Conservation (phyloP, 1,140 invertebrate species). For the fruit fly (Drosophila melanogaster) region Release_6_plus_ISO1_MT NT_037436.4:22411501-22412000, state of each 20-base stretch:
- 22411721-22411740: slow-evolving; percentile 80
- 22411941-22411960: slow-evolving; percentile 64
- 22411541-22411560: slow-evolving; percentile 81
- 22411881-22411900: slow-evolving; percentile 54
- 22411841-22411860: slow-evolving; percentile 35
- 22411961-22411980: slow-evolving; percentile 72
- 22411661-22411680: slow-evolving; percentile 41
- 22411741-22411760: slow-evolving; percentile 30
- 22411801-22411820: slow-evolving; percentile 68
- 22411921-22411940: slow-evolving; percentile 48
- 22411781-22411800: slow-evolving; percentile 34
- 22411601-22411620: slow-evolving; percentile 36
- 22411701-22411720: slow-evolving; percentile 75
- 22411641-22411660: background rate
- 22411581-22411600: slow-evolving; percentile 17
- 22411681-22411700: slow-evolving; percentile 36
- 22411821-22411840: slow-evolving; percentile 35
- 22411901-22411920: slow-evolving; percentile 3
- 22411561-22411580: slow-evolving; percentile 38
- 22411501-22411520: slow-evolving; percentile 72
- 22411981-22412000: slow-evolving; percentile 72
- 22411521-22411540: slow-evolving; percentile 33
- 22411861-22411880: slow-evolving; percentile 81
- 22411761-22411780: slow-evolving; percentile 1
- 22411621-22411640: slow-evolving; percentile 22